Conservation (phyloP, 2,888 invertebrate species). For the Unio pictorum region DNA sequence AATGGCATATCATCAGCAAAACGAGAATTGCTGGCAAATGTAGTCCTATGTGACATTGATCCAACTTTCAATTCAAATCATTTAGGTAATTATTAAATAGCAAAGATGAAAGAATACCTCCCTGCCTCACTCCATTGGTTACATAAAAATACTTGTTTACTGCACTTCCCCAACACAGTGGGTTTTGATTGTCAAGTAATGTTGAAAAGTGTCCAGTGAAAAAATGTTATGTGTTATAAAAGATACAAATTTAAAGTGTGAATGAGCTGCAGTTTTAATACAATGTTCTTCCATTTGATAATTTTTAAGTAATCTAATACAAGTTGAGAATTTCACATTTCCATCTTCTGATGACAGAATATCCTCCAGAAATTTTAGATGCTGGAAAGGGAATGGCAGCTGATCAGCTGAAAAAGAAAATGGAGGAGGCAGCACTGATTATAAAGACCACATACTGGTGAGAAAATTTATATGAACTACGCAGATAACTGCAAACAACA, state of each 20-base stretch:
- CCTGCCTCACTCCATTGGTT: no score
- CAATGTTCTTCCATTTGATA: neutral
- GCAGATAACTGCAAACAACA: no score
- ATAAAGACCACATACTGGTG: slow-evolving; percentile 95
- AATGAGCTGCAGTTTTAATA: neutral
- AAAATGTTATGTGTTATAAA: neutral
- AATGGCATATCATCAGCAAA: no score
- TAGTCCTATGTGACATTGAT: no score
- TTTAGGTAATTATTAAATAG: no score
- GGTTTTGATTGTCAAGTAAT: no score
- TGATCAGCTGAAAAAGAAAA: slow-evolving; percentile 82
- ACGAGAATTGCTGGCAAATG: no score
- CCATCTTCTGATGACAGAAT: slow-evolving; percentile 38
- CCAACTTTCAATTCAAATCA: no score
- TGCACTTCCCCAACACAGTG: no score
- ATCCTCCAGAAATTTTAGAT: slow-evolving; percentile 79
- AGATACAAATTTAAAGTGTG: neutral
- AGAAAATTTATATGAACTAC: slow-evolving; percentile 32
- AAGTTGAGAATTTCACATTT: neutral
- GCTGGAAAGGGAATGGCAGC: slow-evolving; percentile 77
- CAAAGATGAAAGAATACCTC: no score
- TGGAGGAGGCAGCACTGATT: slow-evolving; percentile 82
- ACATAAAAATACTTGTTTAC: no score
- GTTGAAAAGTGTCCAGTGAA: no score
- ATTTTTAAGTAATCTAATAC: neutral